phyloP scores from a whole-genome alignment of 2,797 vertebrate genomes.

The Sebastes cheni region DNA sequence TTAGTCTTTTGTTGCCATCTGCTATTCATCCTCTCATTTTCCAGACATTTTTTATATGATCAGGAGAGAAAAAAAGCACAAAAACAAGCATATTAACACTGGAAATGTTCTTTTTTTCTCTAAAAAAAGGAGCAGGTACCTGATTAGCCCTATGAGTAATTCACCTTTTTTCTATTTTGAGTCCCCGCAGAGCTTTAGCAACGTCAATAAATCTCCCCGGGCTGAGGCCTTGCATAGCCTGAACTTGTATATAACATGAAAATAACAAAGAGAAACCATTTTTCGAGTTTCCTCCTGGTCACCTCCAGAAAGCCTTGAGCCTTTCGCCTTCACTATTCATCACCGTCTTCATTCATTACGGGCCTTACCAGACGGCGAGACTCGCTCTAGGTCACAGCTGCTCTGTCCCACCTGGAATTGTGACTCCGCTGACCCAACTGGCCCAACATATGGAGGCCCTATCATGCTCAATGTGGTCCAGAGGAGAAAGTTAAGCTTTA shows the following conservation, averaged over 20 bases:
- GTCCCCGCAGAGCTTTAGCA: not conserved
- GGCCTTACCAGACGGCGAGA: constrained; percentile 35
- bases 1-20: not conserved
- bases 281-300: constrained; percentile 48
- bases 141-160: not conserved
- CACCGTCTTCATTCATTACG: constrained; percentile 70
- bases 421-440: constrained; percentile 51
- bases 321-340: constrained; percentile 69
- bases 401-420: constrained; percentile 61
- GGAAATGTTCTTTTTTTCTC: not conserved
- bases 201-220: not conserved
- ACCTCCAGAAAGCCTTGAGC: constrained; percentile 57
- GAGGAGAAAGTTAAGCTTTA: constrained; percentile 66
- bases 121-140: not conserved
- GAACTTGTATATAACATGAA: constrained; percentile 9
- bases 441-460: constrained; percentile 65
- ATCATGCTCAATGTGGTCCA: constrained; percentile 46
- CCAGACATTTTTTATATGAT: not conserved
- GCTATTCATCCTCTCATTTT: not conserved
- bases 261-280: constrained; percentile 1
- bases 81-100: not conserved
- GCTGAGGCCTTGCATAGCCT: not conserved
- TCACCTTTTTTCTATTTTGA: not conserved
- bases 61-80: not conserved
- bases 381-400: constrained; percentile 77